Base-by-base conservation (phyloP, 1,140 invertebrate genomes). In the Nixonia krombeini region DNA sequence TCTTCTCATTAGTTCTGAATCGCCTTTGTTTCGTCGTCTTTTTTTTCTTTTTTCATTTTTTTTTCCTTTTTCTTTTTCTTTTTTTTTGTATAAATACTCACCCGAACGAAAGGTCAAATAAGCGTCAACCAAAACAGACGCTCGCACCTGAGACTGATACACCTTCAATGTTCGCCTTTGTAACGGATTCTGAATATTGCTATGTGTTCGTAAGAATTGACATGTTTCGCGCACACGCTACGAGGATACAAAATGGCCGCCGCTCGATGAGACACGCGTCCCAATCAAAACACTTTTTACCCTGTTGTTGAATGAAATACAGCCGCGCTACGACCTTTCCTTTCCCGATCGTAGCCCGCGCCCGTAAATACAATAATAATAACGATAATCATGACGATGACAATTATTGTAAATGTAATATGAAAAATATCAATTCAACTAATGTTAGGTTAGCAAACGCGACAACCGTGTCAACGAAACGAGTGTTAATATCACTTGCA, bases 301-400 rank as follows among this genome's bases (percentile, higher is more conserved):
- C 81, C 80, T 84, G 81, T 84, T 75, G 58, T 81, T 75, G 70
- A 83, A 83, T 83, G 80, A 68, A 81, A 82, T 80, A 77, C 77
- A 78, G 79, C 56, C 70, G 64, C 53, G 73, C 57, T 69, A 76
- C 66, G 73, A 78, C 73, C 53, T 52, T 59, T 57, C 13, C 8
- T n/a, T 63, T 74, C 51, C 70, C 51, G 59, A 71, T 66, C 44
- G 57, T 69, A 46, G 59, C 64, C 59, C 64, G 49, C 50, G 63
- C 51, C 58, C 65, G 49, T 56, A 51, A 76, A 74, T 77, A 67
- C 26, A 76, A 75, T 73, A 67, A 71, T 72, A 55, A 73, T 71
- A 42, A 59, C 52, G 56, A 68, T 55, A 35, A 42, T 38, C 38
- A 66, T 31, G 17, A 42, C 15, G 31, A 51, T 50, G 35, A 56